Percentiles rank a stretch among this genome's conserved stretches.
Conservation (phyloP, 2,113 vertebrate genomes). For the Stigmatopora argus region DNA sequence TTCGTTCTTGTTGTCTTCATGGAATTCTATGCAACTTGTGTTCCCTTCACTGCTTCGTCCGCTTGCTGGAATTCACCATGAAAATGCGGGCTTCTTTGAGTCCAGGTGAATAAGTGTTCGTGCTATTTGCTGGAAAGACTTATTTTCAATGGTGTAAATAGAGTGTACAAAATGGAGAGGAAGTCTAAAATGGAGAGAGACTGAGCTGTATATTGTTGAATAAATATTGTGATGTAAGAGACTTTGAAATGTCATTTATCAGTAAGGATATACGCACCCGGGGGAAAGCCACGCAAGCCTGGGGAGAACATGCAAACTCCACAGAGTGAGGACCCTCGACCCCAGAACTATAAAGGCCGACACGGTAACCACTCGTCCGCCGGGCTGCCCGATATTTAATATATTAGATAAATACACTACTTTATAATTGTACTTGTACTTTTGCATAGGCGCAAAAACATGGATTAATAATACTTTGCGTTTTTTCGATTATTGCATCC, state of each 20-base stretch:
- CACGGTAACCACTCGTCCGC: too few relatives aligned
- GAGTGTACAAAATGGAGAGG: conserved; percentile 82
- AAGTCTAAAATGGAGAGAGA: conserved; percentile 80
- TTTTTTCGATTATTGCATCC: too few relatives aligned
- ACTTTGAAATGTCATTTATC: background rate
- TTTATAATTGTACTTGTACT: too few relatives aligned
- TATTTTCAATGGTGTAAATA: conserved; percentile 98
- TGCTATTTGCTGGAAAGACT: conserved; percentile 84
- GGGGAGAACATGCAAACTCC: too few relatives aligned
- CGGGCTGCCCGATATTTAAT: too few relatives aligned
- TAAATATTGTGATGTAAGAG: conserved; percentile 89
- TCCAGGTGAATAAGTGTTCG: conserved; percentile 86
- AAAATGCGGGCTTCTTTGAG: conserved; percentile 45
- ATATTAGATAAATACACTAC: too few relatives aligned
- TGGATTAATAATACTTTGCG: too few relatives aligned
- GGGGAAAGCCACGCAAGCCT: too few relatives aligned
- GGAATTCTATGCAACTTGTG: conserved; percentile 74
- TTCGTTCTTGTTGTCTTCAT: conserved; percentile 50
- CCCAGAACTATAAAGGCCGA: too few relatives aligned
- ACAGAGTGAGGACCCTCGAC: too few relatives aligned
- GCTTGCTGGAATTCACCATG: conserved; percentile 10
- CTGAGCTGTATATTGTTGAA: conserved; percentile 89
- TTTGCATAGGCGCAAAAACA: too few relatives aligned
- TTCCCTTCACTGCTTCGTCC: background rate
- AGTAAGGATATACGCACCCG: too few relatives aligned